Evolutionary conservation across 2,888 invertebrate species (phyloP).

Genomic region (Caenorhabditis sp.): DNA sequence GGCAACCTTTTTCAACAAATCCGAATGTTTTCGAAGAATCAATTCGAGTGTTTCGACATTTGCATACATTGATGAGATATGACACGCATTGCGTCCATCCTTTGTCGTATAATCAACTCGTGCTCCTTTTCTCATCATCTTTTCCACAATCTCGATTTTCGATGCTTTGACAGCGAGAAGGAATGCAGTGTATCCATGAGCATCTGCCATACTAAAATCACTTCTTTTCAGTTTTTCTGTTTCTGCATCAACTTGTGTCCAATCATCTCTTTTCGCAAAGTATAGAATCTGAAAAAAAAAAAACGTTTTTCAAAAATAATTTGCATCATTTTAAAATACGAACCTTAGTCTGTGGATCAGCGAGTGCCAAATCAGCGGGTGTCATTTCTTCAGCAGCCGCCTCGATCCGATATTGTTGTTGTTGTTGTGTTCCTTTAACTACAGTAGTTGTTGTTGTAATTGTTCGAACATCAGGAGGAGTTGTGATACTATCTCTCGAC

Average conservation of each 20-base stretch:
- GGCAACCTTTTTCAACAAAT: slow-evolving; percentile 85
- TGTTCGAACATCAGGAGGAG: slow-evolving; percentile 18
- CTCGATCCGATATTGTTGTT: not conserved
- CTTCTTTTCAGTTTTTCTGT: slow-evolving; percentile 46
- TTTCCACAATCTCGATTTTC: slow-evolving; percentile 71
- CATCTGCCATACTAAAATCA: slow-evolving; percentile 62
- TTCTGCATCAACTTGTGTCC: slow-evolving; percentile 58
- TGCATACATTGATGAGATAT: slow-evolving; percentile 92
- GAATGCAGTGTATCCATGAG: slow-evolving; percentile 72
- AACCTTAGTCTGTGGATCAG: slow-evolving; percentile 48
- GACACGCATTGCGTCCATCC: slow-evolving; percentile 92
- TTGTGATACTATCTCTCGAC: slow-evolving; percentile 25
- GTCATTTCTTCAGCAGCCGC: slow-evolving; percentile 30
- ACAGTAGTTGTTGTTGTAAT: not conserved
- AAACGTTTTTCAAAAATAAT: not conserved
- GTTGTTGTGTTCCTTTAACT: not conserved
- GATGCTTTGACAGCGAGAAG: slow-evolving; percentile 73
- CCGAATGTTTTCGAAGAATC: slow-evolving; percentile 86
- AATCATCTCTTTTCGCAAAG: slow-evolving; percentile 61
- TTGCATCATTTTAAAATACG: not conserved
- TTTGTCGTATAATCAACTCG: slow-evolving; percentile 68
- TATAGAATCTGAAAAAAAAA: slow-evolving; percentile 35
- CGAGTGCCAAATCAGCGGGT: slow-evolving; percentile 41
- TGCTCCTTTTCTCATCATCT: slow-evolving; percentile 72
- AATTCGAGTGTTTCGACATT: slow-evolving; percentile 92